These are phyloP conservation scores for Euzophera pinguis DNA, from an alignment of 2,888 invertebrate genomes.

Conservation along the genomic window DNA sequence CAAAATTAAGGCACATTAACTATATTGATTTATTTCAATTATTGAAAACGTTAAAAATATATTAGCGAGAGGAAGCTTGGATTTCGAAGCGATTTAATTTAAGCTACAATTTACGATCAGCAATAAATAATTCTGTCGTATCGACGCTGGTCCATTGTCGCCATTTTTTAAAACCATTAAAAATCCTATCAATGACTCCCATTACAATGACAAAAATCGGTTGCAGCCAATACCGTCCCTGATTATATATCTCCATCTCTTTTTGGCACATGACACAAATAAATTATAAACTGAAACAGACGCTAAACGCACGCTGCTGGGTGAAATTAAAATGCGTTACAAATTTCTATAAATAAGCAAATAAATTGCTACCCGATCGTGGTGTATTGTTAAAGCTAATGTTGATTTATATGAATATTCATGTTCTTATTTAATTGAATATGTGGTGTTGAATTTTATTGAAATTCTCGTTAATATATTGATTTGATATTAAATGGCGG, in stretches of 20 bases:
- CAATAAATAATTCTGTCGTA: conserved; percentile 68
- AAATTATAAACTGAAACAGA: conserved; percentile 41
- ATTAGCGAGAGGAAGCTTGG: conserved; percentile 54
- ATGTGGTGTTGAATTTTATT: conserved; percentile 44
- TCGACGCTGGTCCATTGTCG: conserved; percentile 66
- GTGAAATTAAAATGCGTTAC: conserved; percentile 66
- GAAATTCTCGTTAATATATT: conserved; percentile 42
- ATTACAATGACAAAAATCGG: conserved; percentile 62
- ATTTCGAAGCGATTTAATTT: conserved; percentile 71
- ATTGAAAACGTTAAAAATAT: conserved; percentile 56
- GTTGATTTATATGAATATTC: conserved; percentile 80
- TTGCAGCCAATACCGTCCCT: conserved; percentile 47
- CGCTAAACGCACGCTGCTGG: conserved; percentile 42
- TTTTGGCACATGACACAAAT: conserved; percentile 36
- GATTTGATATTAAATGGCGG: conserved; percentile 38
- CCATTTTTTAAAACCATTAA: conserved; percentile 76
- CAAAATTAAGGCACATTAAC: conserved; percentile 32
- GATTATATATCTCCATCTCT: conserved; percentile 39
- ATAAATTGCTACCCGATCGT: conserved; percentile 75
- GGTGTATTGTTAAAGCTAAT: conserved; percentile 65
- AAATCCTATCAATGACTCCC: conserved; percentile 71
- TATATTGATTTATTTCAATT: conserved; percentile 64
- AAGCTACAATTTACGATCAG: conserved; percentile 69
- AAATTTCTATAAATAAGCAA: conserved; percentile 77
- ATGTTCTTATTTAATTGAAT: conserved; percentile 58